Conservation (phyloP, 2,797 vertebrate species). For the Rhinophrynus dorsalis region DNA sequence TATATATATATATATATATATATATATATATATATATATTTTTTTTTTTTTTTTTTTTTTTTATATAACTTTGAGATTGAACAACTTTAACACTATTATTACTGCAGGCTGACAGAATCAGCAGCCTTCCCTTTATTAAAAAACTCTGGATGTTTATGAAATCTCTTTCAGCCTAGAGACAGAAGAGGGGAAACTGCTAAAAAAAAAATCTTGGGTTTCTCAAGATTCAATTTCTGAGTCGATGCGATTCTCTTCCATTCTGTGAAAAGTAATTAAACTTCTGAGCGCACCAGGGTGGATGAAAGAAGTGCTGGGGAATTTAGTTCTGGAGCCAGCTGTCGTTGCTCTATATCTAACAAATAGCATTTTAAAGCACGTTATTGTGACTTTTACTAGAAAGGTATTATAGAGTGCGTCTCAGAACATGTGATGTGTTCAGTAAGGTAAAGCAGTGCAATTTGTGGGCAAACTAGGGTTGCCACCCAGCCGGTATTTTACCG, state of each 20-base stretch:
- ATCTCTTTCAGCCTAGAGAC: slow-evolving; percentile 18
- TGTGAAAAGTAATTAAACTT: slow-evolving; percentile 44
- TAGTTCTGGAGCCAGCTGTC: neutral
- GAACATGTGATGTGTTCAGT: no score
- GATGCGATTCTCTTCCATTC: slow-evolving; percentile 33
- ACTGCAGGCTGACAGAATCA: slow-evolving; percentile 34
- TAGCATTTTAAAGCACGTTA: slow-evolving; percentile 24
- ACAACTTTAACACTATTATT: slow-evolving; percentile 29
- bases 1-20: no score
- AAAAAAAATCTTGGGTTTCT: slow-evolving; percentile 18
- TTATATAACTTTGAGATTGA: slow-evolving; percentile 30
- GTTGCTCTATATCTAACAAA: slow-evolving; percentile 20
- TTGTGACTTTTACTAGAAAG: slow-evolving; percentile 5
- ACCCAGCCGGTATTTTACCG: no score
- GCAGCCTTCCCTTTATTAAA: slow-evolving; percentile 36
- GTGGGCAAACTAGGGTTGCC: no score
- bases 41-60: no score
- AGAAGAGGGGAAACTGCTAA: neutral
- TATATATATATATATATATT: no score
- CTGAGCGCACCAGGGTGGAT: slow-evolving; percentile 6
- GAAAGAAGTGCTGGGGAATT: slow-evolving; percentile 23
- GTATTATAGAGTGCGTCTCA: neutral
- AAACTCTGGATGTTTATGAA: slow-evolving; percentile 42
- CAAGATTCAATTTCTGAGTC: slow-evolving; percentile 31
- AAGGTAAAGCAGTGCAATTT: no score